Evolutionary conservation across 1,140 invertebrate species (phyloP).

Genomic region (Cylas formicarius): DNA sequence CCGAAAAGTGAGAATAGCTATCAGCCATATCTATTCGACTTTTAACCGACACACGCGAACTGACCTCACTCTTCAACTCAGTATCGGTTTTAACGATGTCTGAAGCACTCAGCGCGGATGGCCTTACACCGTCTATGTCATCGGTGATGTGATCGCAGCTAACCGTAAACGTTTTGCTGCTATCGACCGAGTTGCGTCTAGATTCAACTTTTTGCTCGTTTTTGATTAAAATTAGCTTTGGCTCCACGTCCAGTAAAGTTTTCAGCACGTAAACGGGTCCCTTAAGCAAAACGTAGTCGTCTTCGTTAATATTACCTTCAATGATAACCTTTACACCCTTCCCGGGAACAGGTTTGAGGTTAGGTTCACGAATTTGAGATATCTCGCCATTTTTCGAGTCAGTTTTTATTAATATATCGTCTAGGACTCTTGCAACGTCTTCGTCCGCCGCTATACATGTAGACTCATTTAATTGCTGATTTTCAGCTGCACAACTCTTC

Average conservation of each 20-base stretch:
- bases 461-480: too few relatives aligned
- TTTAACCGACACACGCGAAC: neutral
- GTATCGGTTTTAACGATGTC: too few relatives aligned
- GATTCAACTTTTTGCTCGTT: neutral
- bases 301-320: conserved; percentile 12
- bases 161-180: conserved; percentile 11
- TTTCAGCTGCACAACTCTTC: too few relatives aligned
- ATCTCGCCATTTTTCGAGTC: too few relatives aligned
- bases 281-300: conserved; percentile 27
- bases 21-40: neutral
- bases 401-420: too few relatives aligned
- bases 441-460: too few relatives aligned
- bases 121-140: neutral
- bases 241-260: conserved; percentile 12
- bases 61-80: conserved; percentile 1
- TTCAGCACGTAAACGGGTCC: conserved; percentile 24
- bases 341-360: neutral
- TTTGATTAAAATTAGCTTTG: conserved; percentile 10
- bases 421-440: too few relatives aligned
- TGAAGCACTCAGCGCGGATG: neutral
- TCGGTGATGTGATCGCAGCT: conserved; percentile 1
- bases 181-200: conserved; percentile 3
- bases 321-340: conserved; percentile 18
- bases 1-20: conserved; percentile 6
- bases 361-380: too few relatives aligned